A percentile compares a stretch with the other conserved stretches of the same genome.
Evolutionary conservation across 2,888 invertebrate genomes (phyloP).

Genomic region (Craniophora ligustri): DNA sequence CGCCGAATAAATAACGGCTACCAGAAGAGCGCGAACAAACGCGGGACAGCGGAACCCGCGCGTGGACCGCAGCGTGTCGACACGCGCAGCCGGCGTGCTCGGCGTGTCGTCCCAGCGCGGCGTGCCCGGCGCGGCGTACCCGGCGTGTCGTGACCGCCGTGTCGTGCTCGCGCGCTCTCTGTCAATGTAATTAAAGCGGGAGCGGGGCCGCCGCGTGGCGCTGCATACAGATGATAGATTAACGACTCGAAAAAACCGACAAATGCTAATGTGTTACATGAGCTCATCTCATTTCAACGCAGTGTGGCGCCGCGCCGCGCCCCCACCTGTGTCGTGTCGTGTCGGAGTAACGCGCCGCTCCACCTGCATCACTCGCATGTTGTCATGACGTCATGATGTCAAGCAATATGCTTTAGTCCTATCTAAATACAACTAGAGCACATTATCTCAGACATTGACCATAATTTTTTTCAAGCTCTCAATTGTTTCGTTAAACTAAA

Average conservation of each 20-base stretch:
- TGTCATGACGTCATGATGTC: too few relatives aligned
- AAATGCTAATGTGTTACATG: slow-evolving; percentile 49
- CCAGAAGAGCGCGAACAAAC: not conserved
- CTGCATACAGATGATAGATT: slow-evolving; percentile 62
- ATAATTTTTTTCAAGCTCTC: too few relatives aligned
- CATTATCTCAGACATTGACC: too few relatives aligned
- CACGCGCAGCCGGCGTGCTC: not conserved
- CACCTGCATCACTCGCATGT: too few relatives aligned
- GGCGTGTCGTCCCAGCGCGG: too few relatives aligned
- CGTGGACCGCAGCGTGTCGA: not conserved
- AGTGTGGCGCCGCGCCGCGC: not conserved
- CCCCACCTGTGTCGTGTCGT: not conserved
- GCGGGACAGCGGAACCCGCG: not conserved
- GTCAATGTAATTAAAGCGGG: slow-evolving; percentile 50
- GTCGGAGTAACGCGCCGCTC: not conserved
- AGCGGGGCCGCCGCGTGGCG: slow-evolving; percentile 37
- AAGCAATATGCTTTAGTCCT: too few relatives aligned
- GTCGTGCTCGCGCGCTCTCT: not conserved
- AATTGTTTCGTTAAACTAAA: too few relatives aligned
- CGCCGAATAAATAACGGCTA: slow-evolving; percentile 13
- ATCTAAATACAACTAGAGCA: too few relatives aligned
- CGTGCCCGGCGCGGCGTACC: not conserved
- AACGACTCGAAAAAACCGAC: slow-evolving; percentile 52
- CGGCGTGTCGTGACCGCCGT: not conserved
- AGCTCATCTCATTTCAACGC: slow-evolving; percentile 37